Evolutionary conservation across 2,888 invertebrate genomes (phyloP).

Genomic region (Carcina quercana): DNA sequence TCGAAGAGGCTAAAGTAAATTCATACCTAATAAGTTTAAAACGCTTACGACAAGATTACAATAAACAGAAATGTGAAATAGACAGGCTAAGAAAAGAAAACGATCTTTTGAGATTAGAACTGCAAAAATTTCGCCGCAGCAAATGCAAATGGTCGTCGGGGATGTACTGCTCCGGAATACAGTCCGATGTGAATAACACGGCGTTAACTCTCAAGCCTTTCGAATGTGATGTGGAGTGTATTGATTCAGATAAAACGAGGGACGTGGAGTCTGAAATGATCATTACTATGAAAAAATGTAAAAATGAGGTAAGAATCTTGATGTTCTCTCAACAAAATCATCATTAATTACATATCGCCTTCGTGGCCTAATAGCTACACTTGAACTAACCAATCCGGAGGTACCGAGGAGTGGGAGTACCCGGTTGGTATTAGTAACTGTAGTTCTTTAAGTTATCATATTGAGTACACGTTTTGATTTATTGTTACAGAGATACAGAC

Average conservation of each 20-base stretch:
- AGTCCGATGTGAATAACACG: conserved; percentile 16
- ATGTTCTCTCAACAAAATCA: too few relatives aligned
- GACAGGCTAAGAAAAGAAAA: conserved; percentile 43
- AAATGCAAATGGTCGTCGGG: conserved; percentile 22
- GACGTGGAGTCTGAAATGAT: conserved; percentile 57
- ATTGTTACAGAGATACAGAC: conserved; percentile 41
- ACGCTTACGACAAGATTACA: conserved; percentile 31
- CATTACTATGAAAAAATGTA: conserved; percentile 58
- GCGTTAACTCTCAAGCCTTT: conserved; percentile 33
- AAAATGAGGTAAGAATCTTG: conserved; percentile 48
- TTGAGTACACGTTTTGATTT: neutral
- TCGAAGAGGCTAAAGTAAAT: conserved; percentile 23
- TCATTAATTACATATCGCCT: too few relatives aligned
- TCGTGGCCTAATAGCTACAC: too few relatives aligned
- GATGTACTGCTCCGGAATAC: conserved; percentile 14
- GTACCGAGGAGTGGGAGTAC: too few relatives aligned
- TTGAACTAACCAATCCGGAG: too few relatives aligned
- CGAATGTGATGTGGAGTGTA: conserved; percentile 24
- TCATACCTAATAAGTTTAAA: conserved; percentile 29
- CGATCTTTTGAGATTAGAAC: conserved; percentile 35
- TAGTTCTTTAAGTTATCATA: too few relatives aligned
- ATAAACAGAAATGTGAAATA: conserved; percentile 38
- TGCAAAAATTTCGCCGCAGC: conserved; percentile 35
- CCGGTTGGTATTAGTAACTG: too few relatives aligned
- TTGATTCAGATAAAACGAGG: conserved; percentile 15